Evolutionary conservation across 1,140 invertebrate genomes (phyloP), one percentile per base, ranked within the genome.

Genomic region (Drosophila truncata): DNA sequence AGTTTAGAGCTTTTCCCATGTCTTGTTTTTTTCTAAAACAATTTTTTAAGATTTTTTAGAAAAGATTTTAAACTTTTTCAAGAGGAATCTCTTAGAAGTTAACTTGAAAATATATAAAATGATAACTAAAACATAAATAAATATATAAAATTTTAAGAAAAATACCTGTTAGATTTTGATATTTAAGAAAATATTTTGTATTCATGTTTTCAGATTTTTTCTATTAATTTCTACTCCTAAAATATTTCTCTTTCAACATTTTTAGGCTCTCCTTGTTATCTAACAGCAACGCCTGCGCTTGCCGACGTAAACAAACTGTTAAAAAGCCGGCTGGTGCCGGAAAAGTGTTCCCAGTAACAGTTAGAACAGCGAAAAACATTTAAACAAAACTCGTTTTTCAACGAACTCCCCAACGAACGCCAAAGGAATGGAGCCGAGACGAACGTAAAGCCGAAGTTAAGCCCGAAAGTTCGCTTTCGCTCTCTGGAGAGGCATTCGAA

Each of bases 251-350:
- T 0, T 1, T 7, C 18, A 35, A 66, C 33, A 37, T 65, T 31
- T 25, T 1, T 10, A 4, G 29, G 9, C 13, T 5, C 7, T 27
- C 8, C 35, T 33, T 4, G 1, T 13, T 13, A 31, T 14, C 4
- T 4, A 5, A 62, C 80, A 88, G 71, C 31, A 71, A 80, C 74
- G 82, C 77, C 57, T 73, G 81, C 80, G 77, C 83, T 35, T 4
- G 44, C 59, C 42, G 67, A 79, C 66, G 79, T 86, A 90, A 90
- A 90, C 85, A 90, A 87, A 85, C 52, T 90, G 85, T 90, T 90
- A 90, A 76, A 70, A 69, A 90, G 52, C 52, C 52, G 52, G 52
- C 52, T 37, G 1, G 14, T 33, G 78, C 65, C 75, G 78, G 85
- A 54, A 39, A 82, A 78, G 49, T 63, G 59, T 72, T 52, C 62